Evolutionary conservation across 2,797 vertebrate genomes (phyloP), one percentile per base, ranked within the genome.

Genomic region (Peromyscus attwateri): DNA sequence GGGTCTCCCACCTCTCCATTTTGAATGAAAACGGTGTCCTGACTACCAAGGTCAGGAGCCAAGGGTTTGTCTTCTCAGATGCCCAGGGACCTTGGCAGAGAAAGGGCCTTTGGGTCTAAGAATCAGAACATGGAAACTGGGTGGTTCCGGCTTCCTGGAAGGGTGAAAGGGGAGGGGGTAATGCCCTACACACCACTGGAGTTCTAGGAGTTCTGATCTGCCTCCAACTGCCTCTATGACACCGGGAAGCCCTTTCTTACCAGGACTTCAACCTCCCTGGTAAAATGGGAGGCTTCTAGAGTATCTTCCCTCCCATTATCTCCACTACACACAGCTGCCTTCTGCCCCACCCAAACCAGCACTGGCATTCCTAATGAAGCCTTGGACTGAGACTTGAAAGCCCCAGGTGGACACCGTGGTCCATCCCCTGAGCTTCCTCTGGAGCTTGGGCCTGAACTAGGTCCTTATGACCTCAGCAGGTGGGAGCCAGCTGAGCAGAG

Each of bases 291-390:
- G 10, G 46, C 68, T 79, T 82, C 68, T 52, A 79, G 62, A 87
- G 55, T 0, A 40, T 79, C 60, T 21, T 13, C 19, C n/a, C 21
- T 77, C 40, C 68, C 19, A 2, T 43, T 37, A 60, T 31, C 46
- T 43, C 10, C 23, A 13, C 27, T 66, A 27, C 4, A 64, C 29
- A 71, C 13, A 11, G 25, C 1, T 49, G 49, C 76, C 43, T 10
- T 66, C 7, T 31, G 49, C 37, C 66, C 70, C 6, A 21, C 64
- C 82, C 83, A 96, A 49, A 77, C 40, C 52, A 80, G 68, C 79
- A 66, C 73, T 55, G 46, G 80, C 68, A 91, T 94, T 91, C 79
- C 64, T 14, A 34, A n/a, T 73, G 34, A 57, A 91, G 40, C 82
- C 76, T 70, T 83, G 71, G 77, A 68, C 37, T 76, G 16, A 29